Conservation (phyloP, 2,797 vertebrate species). For the Pangasius larnaudii region DNA sequence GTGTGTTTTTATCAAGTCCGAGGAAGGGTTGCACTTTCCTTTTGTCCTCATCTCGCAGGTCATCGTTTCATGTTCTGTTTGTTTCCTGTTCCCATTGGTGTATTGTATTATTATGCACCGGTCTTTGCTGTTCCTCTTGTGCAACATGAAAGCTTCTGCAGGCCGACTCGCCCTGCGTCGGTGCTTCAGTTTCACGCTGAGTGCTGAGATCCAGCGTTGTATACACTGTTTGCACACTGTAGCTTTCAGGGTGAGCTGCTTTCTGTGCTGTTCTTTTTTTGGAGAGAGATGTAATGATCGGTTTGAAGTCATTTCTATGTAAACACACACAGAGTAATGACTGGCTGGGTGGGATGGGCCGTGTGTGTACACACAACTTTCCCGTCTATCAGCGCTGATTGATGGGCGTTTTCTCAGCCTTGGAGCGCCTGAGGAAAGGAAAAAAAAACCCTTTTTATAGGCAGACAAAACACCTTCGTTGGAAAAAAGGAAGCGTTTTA, state of each 20-base stretch:
- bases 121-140: slow-evolving; percentile 9
- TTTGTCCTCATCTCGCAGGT: slow-evolving; percentile 35
- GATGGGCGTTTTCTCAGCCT: slow-evolving; percentile 18
- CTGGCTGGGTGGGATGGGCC: background rate
- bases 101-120: slow-evolving; percentile 17
- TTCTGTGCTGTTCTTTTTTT: background rate
- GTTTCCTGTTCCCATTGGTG: background rate
- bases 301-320: slow-evolving; percentile 16
- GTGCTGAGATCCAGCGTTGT: background rate
- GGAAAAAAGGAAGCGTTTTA: background rate
- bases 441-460: background rate
- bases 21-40: slow-evolving; percentile 37
- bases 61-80: slow-evolving; percentile 43
- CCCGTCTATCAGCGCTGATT: background rate
- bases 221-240: background rate
- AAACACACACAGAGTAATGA: slow-evolving; percentile 9
- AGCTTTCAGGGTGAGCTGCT: background rate
- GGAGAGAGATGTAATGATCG: background rate
- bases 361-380: background rate
- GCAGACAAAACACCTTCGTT: background rate
- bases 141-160: background rate
- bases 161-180: background rate
- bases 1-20: background rate
- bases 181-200: background rate
- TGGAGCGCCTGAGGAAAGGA: background rate